phyloP scores from a whole-genome alignment of 2,888 invertebrate genomes.

The Altica lythri region DNA sequence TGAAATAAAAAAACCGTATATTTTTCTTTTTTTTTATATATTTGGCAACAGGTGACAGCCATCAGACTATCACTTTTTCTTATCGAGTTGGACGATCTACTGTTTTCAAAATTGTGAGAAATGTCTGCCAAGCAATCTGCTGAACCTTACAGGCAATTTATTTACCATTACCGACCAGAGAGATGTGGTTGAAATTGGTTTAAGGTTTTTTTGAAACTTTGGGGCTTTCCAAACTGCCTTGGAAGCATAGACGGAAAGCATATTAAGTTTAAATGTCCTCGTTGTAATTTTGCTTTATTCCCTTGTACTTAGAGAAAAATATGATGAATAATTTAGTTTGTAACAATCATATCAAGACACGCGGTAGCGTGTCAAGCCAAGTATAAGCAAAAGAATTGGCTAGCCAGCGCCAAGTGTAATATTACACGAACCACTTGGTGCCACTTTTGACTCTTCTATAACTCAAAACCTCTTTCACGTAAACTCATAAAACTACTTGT shows the following conservation, averaged over 20 bases:
- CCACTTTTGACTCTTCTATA: no score
- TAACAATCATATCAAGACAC: no score
- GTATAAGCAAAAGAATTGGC: no score
- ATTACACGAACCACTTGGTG: no score
- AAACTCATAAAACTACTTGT: no score
- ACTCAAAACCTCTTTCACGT: no score
- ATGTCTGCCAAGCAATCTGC: slow-evolving; percentile 16
- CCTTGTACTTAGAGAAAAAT: no score
- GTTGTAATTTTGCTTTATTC: no score
- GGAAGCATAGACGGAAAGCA: slow-evolving; percentile 18
- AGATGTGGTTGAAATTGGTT: slow-evolving; percentile 2
- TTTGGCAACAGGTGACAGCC: slow-evolving; percentile 22
- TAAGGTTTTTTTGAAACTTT: slow-evolving; percentile 15
- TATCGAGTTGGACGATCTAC: slow-evolving; percentile 15
- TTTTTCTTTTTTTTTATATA: slow-evolving; percentile 10
- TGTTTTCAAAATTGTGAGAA: slow-evolving; percentile 15
- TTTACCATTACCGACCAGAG: slow-evolving; percentile 5
- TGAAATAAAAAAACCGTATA: slow-evolving; percentile 6
- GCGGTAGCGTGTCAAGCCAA: no score
- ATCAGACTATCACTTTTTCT: slow-evolving; percentile 27
- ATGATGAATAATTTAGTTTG: no score
- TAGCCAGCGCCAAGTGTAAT: no score
- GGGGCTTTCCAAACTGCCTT: slow-evolving; percentile 20
- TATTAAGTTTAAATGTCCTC: slow-evolving; percentile 15
- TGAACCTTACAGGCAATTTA: slow-evolving; percentile 13